Evolutionary conservation across 2,888 invertebrate species (phyloP).

Genomic region (Cryptocephalus primarius): DNA sequence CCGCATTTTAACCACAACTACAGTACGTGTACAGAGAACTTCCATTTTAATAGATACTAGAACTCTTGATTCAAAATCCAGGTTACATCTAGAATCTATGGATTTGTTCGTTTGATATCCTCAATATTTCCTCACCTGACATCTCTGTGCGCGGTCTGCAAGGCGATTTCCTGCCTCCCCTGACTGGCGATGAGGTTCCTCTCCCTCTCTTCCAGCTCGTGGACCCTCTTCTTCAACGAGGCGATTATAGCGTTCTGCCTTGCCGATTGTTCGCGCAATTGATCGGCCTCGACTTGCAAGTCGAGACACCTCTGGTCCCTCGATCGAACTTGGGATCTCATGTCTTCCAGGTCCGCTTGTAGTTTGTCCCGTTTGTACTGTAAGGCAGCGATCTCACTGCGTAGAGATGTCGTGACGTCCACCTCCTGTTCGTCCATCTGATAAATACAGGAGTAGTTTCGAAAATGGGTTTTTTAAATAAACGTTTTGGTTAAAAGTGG

Average conservation of each 20-base stretch:
- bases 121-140: conserved; percentile 34
- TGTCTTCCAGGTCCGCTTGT: conserved; percentile 54
- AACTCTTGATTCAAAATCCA: too few species aligned
- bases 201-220: conserved; percentile 70
- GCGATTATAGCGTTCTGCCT: conserved; percentile 71
- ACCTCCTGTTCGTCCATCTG: conserved; percentile 47
- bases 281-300: conserved; percentile 69
- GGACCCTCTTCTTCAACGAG: conserved; percentile 67
- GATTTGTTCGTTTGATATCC: too few species aligned
- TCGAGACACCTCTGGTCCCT: conserved; percentile 64
- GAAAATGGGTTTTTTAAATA: too few species aligned
- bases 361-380: conserved; percentile 77
- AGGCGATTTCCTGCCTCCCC: conserved; percentile 56
- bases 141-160: conserved; percentile 63
- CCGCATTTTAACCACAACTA: too few species aligned
- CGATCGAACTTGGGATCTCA: conserved; percentile 56
- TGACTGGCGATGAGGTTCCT: conserved; percentile 49
- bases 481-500: too few species aligned
- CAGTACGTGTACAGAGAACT: too few species aligned
- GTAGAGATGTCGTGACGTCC: conserved; percentile 63
- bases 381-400: conserved; percentile 74
- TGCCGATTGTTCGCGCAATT: conserved; percentile 69
- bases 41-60: too few species aligned
- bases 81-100: too few species aligned
- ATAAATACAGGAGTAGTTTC: conserved; percentile 9